Conservation (phyloP, 2,888 invertebrate genomes). For the Eupithecia insigniata region DNA sequence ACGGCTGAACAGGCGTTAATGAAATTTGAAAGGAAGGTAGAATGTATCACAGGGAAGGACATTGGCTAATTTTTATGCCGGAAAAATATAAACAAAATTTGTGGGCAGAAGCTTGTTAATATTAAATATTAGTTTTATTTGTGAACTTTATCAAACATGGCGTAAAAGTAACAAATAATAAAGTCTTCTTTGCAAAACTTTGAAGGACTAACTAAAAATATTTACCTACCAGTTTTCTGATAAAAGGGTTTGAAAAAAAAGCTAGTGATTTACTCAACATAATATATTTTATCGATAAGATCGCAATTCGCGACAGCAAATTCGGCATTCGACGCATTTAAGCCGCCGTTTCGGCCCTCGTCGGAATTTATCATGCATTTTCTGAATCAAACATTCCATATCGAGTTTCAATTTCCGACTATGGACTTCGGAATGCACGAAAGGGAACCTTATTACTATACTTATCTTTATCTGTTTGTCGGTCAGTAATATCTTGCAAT, state of each 20-base stretch:
- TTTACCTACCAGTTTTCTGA: not conserved
- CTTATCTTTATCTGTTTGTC: conserved; percentile 27
- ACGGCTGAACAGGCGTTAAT: not conserved
- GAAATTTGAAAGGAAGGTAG: not conserved
- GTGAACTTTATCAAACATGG: not conserved
- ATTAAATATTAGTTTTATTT: not conserved
- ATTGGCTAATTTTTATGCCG: not conserved
- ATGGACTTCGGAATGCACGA: conserved; percentile 23
- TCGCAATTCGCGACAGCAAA: conserved; percentile 12
- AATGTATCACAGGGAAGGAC: not conserved
- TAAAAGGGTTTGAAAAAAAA: not conserved
- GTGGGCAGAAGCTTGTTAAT: not conserved
- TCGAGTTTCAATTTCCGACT: conserved; percentile 28
- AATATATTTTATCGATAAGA: conserved; percentile 12
- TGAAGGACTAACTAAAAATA: not conserved
- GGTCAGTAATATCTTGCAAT: conserved; percentile 19
- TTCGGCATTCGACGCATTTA: conserved; percentile 13
- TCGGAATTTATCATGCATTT: conserved; percentile 25
- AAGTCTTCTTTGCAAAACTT: not conserved
- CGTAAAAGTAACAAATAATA: not conserved
- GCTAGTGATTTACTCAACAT: conserved; percentile 9
- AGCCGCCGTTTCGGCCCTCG: conserved; percentile 12
- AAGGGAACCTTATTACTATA: conserved; percentile 19
- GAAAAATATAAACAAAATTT: too few relatives aligned
- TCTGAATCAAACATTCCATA: conserved; percentile 32